Evolutionary conservation across 2,113 vertebrate genomes (phyloP), one percentile per base, ranked within the genome.

Genomic region (Charina bottae): DNA sequence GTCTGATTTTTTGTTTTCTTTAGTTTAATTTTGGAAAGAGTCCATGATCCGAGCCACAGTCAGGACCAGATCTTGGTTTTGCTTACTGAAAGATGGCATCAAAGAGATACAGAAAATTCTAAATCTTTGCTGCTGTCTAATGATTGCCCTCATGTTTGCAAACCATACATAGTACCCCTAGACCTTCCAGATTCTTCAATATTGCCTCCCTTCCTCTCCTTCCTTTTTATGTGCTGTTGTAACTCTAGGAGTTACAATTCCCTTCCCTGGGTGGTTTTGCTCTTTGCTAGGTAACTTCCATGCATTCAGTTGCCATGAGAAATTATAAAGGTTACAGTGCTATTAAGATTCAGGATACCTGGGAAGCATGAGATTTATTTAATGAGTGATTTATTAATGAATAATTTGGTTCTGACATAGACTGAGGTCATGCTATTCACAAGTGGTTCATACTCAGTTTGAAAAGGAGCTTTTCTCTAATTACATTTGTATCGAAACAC

Each of bases 351-450:
- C 62, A 23, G 49, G 83, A 92, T 95, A 95, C 95, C 91, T 54
- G 89, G 94, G 90, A 94, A 87, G 94, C 88, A 91, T 11, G 26
- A 95, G 89, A 96, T 96, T 96, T 94, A 97, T 97, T 97, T 96
- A 93, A 93, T 93, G 93, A 96, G 93, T 96, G 97, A 97, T 97
- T 93, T 95, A 94, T 92, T 24, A 96, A 96, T 96, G 93, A 96
- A 96, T 95, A 96, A 96, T 95, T 96, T 95, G 85, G 93, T 93
- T 93, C 94, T 94, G 91, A 85, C 62, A 90, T 86, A 85, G 21
- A 24, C 90, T 4, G 4, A 95, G 94, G 93, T 93, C 78, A 3
- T 86, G 68, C 93, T 95, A 93, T 89, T 96, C 94, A 93, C 49
- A 86, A 94, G 84, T 72, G 91, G 93, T 91, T 94, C 95, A 93